phyloP scores from a whole-genome alignment of 2,888 invertebrate genomes.

The Drosophila putrida region DNA sequence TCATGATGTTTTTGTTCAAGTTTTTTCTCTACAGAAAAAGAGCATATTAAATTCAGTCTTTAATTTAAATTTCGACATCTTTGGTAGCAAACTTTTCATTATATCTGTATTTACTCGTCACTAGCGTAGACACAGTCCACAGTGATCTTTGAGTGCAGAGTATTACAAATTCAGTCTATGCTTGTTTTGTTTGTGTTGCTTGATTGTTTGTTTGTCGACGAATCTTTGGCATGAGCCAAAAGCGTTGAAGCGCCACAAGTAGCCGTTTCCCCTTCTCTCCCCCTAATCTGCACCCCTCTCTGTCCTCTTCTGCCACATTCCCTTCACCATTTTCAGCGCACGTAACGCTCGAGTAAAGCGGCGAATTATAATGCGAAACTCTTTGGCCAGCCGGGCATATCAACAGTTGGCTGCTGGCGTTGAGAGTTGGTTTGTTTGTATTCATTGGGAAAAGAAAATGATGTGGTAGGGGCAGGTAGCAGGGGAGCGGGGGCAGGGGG shows the following conservation, averaged over 20 bases:
- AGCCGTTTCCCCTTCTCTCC: conserved; percentile 34
- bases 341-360: conserved; percentile 78
- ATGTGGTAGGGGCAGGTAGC: background rate
- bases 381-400: conserved; percentile 78
- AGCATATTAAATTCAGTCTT: background rate
- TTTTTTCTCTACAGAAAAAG: too few relatives aligned
- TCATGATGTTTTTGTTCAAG: too few relatives aligned
- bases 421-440: conserved; percentile 30
- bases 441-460: background rate
- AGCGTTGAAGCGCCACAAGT: conserved; percentile 72
- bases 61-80: too few relatives aligned
- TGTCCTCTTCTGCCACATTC: background rate
- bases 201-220: conserved; percentile 31
- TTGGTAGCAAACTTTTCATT: too few relatives aligned
- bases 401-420: conserved; percentile 73
- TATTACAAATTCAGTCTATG: conserved; percentile 12
- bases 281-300: background rate
- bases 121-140: too few relatives aligned
- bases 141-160: conserved; percentile 10
- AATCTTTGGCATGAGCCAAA: conserved; percentile 68
- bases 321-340: background rate
- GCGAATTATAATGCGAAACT: conserved; percentile 79
- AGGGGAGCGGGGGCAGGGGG: background rate
- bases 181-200: background rate
- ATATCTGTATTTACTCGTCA: too few relatives aligned